A percentile compares a stretch with the other conserved stretches of the same genome.
phyloP scores from a whole-genome alignment of 1,140 invertebrate species.

The Ceratosolen fusciceps region DNA sequence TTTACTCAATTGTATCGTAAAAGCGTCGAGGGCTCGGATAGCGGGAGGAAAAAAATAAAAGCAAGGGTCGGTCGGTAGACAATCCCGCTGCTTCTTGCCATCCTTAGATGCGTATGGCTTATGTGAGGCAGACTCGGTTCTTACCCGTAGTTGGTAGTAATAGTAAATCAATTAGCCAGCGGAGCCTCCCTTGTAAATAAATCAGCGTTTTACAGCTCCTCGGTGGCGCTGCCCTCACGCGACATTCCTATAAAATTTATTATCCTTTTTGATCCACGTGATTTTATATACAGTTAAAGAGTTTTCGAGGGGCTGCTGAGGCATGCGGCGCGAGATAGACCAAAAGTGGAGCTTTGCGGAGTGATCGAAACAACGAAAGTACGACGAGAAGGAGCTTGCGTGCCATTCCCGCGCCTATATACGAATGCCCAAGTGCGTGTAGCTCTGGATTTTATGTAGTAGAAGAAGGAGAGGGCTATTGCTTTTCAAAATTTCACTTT shows the following conservation, averaged over 20 bases:
- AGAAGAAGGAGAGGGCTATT: no score
- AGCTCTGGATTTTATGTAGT: no score
- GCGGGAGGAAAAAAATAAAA: slow-evolving; percentile 8
- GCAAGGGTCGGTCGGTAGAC: neutral
- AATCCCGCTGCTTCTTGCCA: neutral
- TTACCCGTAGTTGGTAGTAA: slow-evolving; percentile 36
- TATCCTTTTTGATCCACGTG: slow-evolving; percentile 55
- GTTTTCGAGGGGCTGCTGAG: no score
- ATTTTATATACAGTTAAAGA: neutral
- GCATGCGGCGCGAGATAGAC: no score
- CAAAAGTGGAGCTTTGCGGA: no score
- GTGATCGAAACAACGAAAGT: no score
- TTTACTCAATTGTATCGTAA: slow-evolving; percentile 34
- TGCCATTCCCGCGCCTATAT: no score
- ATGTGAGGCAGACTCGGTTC: slow-evolving; percentile 17
- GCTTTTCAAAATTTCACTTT: slow-evolving; percentile 29
- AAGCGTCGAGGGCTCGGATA: slow-evolving; percentile 15
- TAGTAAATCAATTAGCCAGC: slow-evolving; percentile 68
- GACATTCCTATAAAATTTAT: slow-evolving; percentile 64
- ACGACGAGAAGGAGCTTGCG: no score
- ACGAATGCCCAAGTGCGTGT: no score
- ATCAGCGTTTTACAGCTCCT: slow-evolving; percentile 67
- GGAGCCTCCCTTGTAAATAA: slow-evolving; percentile 68
- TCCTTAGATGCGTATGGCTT: neutral
- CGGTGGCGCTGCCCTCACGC: slow-evolving; percentile 47